Conservation (phyloP, 2,113 vertebrate species). For the Sebastes schlegelii region DNA sequence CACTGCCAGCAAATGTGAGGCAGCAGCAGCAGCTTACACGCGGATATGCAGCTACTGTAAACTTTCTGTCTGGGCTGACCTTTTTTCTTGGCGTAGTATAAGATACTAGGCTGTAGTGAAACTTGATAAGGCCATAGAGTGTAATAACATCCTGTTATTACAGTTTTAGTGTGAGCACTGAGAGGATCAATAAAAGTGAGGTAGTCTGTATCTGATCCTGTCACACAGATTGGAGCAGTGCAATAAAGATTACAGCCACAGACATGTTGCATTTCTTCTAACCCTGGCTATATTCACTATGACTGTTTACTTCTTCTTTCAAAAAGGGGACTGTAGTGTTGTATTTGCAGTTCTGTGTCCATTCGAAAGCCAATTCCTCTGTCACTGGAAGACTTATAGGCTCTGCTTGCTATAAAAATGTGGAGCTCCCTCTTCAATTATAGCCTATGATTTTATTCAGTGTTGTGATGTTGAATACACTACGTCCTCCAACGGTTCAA, state of each 20-base stretch:
- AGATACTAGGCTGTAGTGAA: slow-evolving; percentile 4
- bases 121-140: slow-evolving; percentile 32
- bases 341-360: slow-evolving; percentile 11
- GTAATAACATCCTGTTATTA: slow-evolving; percentile 59
- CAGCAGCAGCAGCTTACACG: not conserved
- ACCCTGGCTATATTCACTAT: slow-evolving; percentile 6
- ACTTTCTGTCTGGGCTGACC: not conserved
- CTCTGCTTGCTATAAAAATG: slow-evolving; percentile 9
- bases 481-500: slow-evolving; percentile 41
- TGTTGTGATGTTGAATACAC: slow-evolving; percentile 41
- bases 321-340: not conserved
- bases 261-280: slow-evolving; percentile 19
- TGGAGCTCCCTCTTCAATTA: slow-evolving; percentile 11
- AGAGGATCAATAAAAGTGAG: slow-evolving; percentile 46
- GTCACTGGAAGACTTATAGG: not conserved
- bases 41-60: not conserved
- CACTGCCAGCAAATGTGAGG: not conserved
- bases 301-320: not conserved
- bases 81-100: slow-evolving; percentile 6
- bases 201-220: slow-evolving; percentile 35
- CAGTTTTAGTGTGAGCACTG: slow-evolving; percentile 25
- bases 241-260: slow-evolving; percentile 4
- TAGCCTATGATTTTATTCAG: slow-evolving; percentile 24
- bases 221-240: slow-evolving; percentile 28
- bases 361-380: slow-evolving; percentile 20